Conservation (phyloP, 2,888 invertebrate species). For the Cephalotes varians region DNA sequence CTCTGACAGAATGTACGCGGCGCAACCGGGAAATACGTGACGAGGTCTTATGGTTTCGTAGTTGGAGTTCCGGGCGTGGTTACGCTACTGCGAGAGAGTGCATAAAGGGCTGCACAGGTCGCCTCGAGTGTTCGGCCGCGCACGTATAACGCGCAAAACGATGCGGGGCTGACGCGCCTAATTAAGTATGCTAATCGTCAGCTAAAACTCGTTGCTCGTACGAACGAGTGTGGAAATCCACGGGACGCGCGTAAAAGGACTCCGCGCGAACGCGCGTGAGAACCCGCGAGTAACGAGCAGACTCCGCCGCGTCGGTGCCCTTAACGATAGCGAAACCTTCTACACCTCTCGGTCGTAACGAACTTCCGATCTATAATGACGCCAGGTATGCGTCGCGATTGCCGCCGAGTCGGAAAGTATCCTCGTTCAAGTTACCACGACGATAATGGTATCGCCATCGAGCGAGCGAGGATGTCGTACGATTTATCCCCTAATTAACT, state of each 20-base stretch:
- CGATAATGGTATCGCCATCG: slow-evolving; percentile 10
- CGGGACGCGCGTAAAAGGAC: slow-evolving; percentile 34
- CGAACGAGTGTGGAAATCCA: slow-evolving; percentile 53
- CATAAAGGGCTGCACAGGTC: slow-evolving; percentile 44
- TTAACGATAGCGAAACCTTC: slow-evolving; percentile 26
- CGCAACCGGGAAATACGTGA: slow-evolving; percentile 38
- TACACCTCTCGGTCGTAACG: slow-evolving; percentile 16
- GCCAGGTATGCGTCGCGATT: not conserved
- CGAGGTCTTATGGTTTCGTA: slow-evolving; percentile 25
- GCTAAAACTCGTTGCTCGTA: slow-evolving; percentile 61
- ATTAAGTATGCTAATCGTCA: slow-evolving; percentile 72
- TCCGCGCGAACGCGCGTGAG: slow-evolving; percentile 21
- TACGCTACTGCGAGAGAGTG: slow-evolving; percentile 45
- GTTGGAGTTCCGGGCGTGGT: slow-evolving; percentile 28
- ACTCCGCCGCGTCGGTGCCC: not conserved
- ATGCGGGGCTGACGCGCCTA: slow-evolving; percentile 61
- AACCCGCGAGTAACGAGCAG: slow-evolving; percentile 32
- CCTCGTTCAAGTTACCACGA: not conserved
- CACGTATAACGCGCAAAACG: slow-evolving; percentile 66
- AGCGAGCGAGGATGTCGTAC: not conserved
- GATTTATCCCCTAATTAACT: slow-evolving; percentile 11
- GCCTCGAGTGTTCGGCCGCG: slow-evolving; percentile 57
- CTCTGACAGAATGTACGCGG: slow-evolving; percentile 2
- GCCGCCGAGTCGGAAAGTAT: not conserved
- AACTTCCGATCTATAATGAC: slow-evolving; percentile 28